Conservation (phyloP, 2,113 vertebrate species). For the Strix uralensis region DNA sequence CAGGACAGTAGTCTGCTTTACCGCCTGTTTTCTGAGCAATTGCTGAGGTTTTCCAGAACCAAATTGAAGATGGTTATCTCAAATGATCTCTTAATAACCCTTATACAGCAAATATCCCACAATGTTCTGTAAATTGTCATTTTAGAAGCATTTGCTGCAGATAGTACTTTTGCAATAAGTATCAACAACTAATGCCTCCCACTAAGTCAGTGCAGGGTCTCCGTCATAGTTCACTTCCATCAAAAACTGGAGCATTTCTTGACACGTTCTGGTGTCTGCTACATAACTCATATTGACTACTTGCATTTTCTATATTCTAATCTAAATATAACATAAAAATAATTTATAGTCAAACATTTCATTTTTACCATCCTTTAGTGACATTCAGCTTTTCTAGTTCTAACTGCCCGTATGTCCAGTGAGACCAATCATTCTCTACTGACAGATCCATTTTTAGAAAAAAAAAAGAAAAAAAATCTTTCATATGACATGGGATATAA, state of each 20-base stretch:
- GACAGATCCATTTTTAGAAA: constrained; percentile 36
- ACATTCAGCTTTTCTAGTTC: constrained; percentile 25
- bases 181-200: neutral
- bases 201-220: neutral
- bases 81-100: constrained; percentile 6
- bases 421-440: constrained; percentile 29
- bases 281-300: neutral
- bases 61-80: constrained; percentile 19
- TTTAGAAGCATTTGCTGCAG: neutral
- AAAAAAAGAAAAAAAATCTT: constrained; percentile 30
- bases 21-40: neutral
- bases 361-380: constrained; percentile 8
- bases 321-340: constrained; percentile 30
- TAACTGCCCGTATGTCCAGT: constrained; percentile 26
- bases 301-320: constrained; percentile 5
- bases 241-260: neutral
- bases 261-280: neutral
- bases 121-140: neutral
- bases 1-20: neutral
- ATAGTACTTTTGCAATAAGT: neutral
- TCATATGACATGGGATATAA: neutral
- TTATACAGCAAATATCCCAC: neutral
- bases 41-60: neutral
- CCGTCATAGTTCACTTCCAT: neutral
- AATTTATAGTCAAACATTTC: constrained; percentile 10